Evolutionary conservation across 2,888 invertebrate genomes (phyloP).

Genomic region (Chromoteleia sp.): DNA sequence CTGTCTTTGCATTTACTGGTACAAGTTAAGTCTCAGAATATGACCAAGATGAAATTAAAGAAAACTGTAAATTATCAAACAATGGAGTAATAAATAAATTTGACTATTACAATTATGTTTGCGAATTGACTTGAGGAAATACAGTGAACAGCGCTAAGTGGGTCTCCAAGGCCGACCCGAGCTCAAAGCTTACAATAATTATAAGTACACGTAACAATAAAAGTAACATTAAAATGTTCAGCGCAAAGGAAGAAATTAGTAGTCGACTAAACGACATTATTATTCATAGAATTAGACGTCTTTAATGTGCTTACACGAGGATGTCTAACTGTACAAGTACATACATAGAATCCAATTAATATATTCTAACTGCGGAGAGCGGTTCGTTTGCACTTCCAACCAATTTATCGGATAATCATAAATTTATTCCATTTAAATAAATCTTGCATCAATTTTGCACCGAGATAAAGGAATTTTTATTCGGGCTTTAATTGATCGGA

Average conservation of each 20-base stretch:
- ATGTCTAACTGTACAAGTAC: slow-evolving; percentile 77
- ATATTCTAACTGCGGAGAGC: slow-evolving; percentile 52
- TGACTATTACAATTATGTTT: slow-evolving; percentile 15
- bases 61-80: not conserved
- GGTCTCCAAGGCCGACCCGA: slow-evolving; percentile 73
- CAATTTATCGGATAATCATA: slow-evolving; percentile 31
- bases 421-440: slow-evolving; percentile 1
- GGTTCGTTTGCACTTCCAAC: slow-evolving; percentile 1
- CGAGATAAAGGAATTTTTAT: not conserved
- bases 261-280: slow-evolving; percentile 68
- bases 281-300: slow-evolving; percentile 76
- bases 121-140: slow-evolving; percentile 28
- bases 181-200: slow-evolving; percentile 83
- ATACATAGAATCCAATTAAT: slow-evolving; percentile 76
- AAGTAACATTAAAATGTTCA: slow-evolving; percentile 56
- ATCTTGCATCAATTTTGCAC: not conserved
- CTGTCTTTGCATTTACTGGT: slow-evolving; percentile 50
- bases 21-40: slow-evolving; percentile 10
- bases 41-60: not conserved
- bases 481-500: not conserved
- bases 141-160: slow-evolving; percentile 40
- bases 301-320: slow-evolving; percentile 77
- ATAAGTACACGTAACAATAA: slow-evolving; percentile 62
- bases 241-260: slow-evolving; percentile 67
- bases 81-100: slow-evolving; percentile 1